Conservation (phyloP, 2,113 vertebrate genomes). For the Ceuthmochares aereus region DNA sequence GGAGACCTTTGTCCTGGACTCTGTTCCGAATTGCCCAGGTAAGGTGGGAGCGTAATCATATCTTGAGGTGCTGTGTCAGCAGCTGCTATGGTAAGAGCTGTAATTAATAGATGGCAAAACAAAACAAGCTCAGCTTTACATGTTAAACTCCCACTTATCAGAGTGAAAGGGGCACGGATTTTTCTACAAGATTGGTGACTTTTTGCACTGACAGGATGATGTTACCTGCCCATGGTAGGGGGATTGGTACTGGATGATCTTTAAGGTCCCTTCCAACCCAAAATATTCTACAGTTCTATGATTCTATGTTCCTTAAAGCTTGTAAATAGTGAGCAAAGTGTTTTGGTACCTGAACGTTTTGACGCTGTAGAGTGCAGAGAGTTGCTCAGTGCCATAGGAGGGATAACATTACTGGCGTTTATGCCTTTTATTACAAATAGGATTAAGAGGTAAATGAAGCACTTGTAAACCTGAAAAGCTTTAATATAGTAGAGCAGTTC, state of each 20-base stretch:
- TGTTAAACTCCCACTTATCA: neutral
- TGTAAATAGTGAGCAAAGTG: neutral
- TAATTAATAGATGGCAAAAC: neutral
- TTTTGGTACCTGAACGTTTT: neutral
- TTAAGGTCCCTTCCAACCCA: no score
- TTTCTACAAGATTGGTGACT: no score
- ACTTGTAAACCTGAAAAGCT: neutral
- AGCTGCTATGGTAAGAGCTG: neutral
- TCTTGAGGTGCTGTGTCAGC: neutral
- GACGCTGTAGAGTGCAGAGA: no score
- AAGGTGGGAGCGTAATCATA: neutral
- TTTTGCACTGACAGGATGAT: neutral
- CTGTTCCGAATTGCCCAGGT: neutral
- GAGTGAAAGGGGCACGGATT: neutral
- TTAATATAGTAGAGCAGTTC: neutral
- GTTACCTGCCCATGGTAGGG: no score
- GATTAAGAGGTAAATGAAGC: neutral
- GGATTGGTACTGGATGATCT: no score
- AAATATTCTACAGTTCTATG: no score
- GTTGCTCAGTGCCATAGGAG: rapidly evolving
- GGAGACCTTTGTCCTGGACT: neutral
- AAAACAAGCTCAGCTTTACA: neutral
- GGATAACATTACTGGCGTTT: neutral
- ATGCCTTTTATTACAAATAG: neutral
- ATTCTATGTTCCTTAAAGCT: neutral